These are phyloP conservation scores for Clusia tigrina DNA, from an alignment of 2,888 invertebrate species.

Conservation along the genomic window DNA sequence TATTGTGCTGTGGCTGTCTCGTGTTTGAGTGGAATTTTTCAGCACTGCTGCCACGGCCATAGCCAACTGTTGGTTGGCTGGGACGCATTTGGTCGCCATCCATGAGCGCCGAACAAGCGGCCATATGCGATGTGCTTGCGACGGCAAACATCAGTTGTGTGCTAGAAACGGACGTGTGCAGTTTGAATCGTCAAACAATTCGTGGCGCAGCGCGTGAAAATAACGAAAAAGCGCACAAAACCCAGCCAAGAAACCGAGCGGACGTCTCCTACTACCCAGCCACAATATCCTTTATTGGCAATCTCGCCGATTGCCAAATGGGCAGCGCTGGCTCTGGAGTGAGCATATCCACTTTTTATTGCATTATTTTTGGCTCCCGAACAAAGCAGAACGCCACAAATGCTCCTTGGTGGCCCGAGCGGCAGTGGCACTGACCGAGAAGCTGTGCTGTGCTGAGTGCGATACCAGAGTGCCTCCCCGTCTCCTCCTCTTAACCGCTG, in stretches of 20 bases:
- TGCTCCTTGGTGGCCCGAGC: too few relatives aligned
- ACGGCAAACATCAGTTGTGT: conserved; percentile 50
- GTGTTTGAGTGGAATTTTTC: conserved; percentile 12
- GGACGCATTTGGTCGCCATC: too few relatives aligned
- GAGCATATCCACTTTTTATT: not conserved
- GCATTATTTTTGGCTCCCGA: not conserved
- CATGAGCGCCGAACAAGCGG: too few relatives aligned
- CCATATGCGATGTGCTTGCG: conserved; percentile 26
- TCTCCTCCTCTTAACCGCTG: too few relatives aligned
- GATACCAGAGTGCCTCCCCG: not conserved
- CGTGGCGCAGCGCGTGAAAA: not conserved
- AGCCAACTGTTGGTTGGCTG: conserved; percentile 16
- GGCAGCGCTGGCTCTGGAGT: not conserved
- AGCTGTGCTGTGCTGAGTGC: not conserved
- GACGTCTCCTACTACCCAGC: not conserved
- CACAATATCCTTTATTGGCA: not conserved
- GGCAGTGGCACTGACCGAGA: not conserved
- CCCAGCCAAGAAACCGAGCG: not conserved
- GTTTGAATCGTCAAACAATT: conserved; percentile 37
- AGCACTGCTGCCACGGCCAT: not conserved
- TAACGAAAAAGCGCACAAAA: too few relatives aligned
- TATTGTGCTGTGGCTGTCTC: too few relatives aligned
- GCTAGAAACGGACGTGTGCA: conserved; percentile 54
- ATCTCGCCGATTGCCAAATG: not conserved
- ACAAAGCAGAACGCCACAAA: too few relatives aligned